A percentile compares a stretch with the other conserved stretches of the same genome.
phyloP scores from a whole-genome alignment of 2,113 vertebrate genomes.

The Gobius niger region DNA sequence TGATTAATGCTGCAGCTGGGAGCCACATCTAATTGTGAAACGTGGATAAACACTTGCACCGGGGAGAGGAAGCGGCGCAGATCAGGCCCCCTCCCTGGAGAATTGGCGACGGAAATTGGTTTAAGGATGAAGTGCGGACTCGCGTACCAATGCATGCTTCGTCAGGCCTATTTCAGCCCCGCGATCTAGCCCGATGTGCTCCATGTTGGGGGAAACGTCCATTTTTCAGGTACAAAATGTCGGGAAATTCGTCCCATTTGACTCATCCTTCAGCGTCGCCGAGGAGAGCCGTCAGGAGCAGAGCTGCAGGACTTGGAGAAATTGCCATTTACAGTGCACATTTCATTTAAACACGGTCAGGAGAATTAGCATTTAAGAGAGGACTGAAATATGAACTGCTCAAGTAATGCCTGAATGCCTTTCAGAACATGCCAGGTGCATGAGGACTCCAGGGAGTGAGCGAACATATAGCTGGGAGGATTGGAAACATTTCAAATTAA shows the following conservation, averaged over 20 bases:
- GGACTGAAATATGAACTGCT: too few species aligned
- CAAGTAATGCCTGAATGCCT: too few species aligned
- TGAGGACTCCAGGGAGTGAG: too few species aligned
- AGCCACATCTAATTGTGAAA: conserved; percentile 73
- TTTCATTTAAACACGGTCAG: too few species aligned
- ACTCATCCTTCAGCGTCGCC: not conserved
- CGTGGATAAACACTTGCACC: conserved; percentile 71
- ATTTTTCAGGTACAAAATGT: not conserved
- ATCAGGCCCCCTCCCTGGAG: conserved; percentile 67
- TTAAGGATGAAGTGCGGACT: conserved; percentile 64
- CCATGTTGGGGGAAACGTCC: not conserved
- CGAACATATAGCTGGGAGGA: too few species aligned
- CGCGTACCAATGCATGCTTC: conserved; percentile 56
- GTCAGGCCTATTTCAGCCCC: conserved; percentile 37
- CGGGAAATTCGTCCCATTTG: not conserved
- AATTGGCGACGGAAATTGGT: conserved; percentile 67
- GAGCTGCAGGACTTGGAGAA: too few species aligned
- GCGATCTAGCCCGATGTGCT: not conserved
- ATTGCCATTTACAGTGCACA: too few species aligned
- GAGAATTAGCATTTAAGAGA: too few species aligned
- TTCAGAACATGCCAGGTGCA: too few species aligned
- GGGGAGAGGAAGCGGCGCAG: conserved; percentile 64
- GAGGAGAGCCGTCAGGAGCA: too few species aligned
- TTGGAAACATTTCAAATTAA: too few species aligned
- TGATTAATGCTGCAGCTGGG: conserved; percentile 69